phyloP scores from a whole-genome alignment of 23 tunicate species.

The Halocynthia roretzi region DNA sequence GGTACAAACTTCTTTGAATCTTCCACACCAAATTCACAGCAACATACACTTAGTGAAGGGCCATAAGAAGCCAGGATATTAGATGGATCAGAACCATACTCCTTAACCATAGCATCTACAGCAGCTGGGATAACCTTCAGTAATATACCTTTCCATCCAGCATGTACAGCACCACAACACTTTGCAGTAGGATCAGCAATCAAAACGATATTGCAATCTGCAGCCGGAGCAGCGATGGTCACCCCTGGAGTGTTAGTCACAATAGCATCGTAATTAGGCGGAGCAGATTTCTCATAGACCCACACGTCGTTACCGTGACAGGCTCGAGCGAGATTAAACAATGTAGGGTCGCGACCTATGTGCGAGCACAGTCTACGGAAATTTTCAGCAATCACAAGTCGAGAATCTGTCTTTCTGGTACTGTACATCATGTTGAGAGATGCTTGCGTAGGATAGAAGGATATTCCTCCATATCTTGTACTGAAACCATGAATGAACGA shows the following conservation, averaged over 20 bases:
- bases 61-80: slow-evolving; percentile 54
- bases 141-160: slow-evolving; percentile 90
- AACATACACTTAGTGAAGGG: slow-evolving; percentile 79
- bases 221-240: slow-evolving; percentile 74
- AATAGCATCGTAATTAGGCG: slow-evolving; percentile 71
- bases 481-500: slow-evolving; percentile 59
- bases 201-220: slow-evolving; percentile 82
- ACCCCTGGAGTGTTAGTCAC: slow-evolving; percentile 64
- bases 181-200: slow-evolving; percentile 56
- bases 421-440: slow-evolving; percentile 60
- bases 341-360: slow-evolving; percentile 20
- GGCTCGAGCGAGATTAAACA: slow-evolving; percentile 55
- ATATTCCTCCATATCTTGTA: slow-evolving; percentile 51
- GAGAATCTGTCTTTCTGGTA: slow-evolving; percentile 36
- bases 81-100: slow-evolving; percentile 57
- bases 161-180: slow-evolving; percentile 86
- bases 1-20: slow-evolving; percentile 36
- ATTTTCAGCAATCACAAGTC: slow-evolving; percentile 48
- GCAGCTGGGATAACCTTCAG: slow-evolving; percentile 37
- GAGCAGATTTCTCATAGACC: slow-evolving; percentile 63
- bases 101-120: slow-evolving; percentile 38
- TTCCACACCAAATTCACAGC: slow-evolving; percentile 79
- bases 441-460: slow-evolving; percentile 35
- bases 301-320: slow-evolving; percentile 75
- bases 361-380: slow-evolving; percentile 31